Evolutionary conservation across 2,113 vertebrate species (phyloP).

Genomic region (Neolamprologus hecqui): DNA sequence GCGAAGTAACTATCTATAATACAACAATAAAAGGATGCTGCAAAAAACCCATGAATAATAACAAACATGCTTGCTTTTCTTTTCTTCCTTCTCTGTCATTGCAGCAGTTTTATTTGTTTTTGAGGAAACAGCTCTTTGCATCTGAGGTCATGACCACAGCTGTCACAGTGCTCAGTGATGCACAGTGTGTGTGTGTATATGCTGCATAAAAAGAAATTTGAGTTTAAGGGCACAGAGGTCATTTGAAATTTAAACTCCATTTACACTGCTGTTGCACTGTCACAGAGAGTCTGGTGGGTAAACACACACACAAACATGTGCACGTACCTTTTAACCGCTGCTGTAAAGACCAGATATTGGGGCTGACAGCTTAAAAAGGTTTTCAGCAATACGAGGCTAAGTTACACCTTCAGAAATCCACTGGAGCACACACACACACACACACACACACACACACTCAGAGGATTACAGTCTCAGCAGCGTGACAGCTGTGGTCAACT

Average conservation of each 20-base stretch:
- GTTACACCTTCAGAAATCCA: conserved; percentile 26
- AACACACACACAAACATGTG: not conserved
- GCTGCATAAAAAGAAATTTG: not conserved
- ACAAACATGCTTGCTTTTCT: not conserved
- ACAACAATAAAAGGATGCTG: not conserved
- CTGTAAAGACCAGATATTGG: conserved; percentile 31
- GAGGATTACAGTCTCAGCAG: not conserved
- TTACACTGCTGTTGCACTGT: conserved; percentile 17
- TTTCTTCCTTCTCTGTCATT: not conserved
- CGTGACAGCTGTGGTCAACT: conserved; percentile 30
- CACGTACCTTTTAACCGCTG: not conserved
- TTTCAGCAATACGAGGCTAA: conserved; percentile 1
- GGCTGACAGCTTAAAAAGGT: conserved; percentile 52
- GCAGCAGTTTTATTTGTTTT: conserved; percentile 11
- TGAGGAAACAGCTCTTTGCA: not conserved
- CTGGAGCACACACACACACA: not conserved
- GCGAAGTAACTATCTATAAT: not conserved
- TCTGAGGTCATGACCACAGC: conserved; percentile 47
- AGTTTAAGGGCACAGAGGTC: conserved; percentile 21
- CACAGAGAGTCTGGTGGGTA: conserved; percentile 1
- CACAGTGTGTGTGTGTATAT: not conserved
- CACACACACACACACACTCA: not conserved
- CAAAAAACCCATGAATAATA: not conserved
- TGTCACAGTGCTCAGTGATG: conserved; percentile 21
- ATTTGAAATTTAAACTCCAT: conserved; percentile 36